These are phyloP conservation scores for Eumacrocentrus americanus DNA, from an alignment of 2,888 invertebrate genomes.

Conservation along the genomic window DNA sequence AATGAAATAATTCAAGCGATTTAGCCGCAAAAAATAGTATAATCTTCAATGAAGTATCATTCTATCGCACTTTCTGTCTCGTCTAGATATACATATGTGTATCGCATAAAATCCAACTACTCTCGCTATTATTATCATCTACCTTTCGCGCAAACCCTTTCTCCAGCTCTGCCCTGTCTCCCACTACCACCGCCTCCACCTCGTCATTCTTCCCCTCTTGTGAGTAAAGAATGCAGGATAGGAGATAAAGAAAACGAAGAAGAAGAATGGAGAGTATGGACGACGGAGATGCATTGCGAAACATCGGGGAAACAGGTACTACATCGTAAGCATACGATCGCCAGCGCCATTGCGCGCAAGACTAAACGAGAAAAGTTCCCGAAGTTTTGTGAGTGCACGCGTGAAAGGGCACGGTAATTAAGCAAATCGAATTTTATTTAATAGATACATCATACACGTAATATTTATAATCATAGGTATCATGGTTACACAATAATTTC, in stretches of 20 bases:
- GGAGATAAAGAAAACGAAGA: conserved; percentile 4
- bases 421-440: too few species aligned
- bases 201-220: not conserved
- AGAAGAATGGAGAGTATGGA: conserved; percentile 1
- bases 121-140: too few species aligned
- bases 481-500: too few species aligned
- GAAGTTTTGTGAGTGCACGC: not conserved
- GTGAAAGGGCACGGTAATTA: not conserved
- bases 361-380: not conserved
- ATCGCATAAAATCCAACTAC: too few species aligned
- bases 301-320: conserved; percentile 10
- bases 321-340: not conserved
- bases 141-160: not conserved
- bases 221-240: not conserved
- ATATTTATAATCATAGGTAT: too few species aligned
- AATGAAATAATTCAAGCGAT: too few species aligned
- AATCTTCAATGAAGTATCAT: too few species aligned
- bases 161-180: not conserved
- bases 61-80: too few species aligned
- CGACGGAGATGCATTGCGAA: conserved; percentile 13
- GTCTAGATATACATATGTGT: too few species aligned
- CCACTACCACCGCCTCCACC: not conserved
- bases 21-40: too few species aligned
- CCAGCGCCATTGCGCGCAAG: conserved; percentile 6
- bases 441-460: too few species aligned